A percentile compares a stretch with the other conserved stretches of the same genome.
Evolutionary conservation across 2,797 vertebrate species (phyloP).

Genomic region (Cryptoblepharus egeriae): DNA sequence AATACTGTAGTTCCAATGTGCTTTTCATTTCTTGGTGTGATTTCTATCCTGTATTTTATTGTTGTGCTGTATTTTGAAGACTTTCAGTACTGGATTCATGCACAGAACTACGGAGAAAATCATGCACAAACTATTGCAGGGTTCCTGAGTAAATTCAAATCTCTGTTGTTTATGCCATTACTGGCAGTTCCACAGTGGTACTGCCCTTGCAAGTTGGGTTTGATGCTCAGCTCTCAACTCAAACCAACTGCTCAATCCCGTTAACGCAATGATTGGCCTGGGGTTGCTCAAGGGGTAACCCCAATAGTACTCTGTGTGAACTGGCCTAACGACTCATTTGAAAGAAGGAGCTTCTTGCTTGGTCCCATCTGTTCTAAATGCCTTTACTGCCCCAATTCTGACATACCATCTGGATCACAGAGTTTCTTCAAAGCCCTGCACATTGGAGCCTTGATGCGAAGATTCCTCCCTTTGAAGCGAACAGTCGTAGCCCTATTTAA

Average conservation of each 20-base stretch:
- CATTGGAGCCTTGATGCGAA: slow-evolving; percentile 98
- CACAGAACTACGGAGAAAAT: no score
- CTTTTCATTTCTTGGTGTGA: no score
- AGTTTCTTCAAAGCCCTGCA: slow-evolving; percentile 97
- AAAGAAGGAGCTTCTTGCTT: not conserved
- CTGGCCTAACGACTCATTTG: no score
- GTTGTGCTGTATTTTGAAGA: no score
- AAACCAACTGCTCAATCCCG: no score
- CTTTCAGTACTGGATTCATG: no score
- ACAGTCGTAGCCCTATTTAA: slow-evolving; percentile 91
- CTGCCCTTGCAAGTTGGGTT: not conserved
- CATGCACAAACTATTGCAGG: not conserved
- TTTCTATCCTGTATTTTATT: no score
- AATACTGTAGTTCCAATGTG: no score
- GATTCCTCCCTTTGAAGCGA: slow-evolving; percentile 96
- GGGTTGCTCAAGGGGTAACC: not conserved
- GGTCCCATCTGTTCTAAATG: slow-evolving; percentile 5
- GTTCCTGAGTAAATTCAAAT: not conserved
- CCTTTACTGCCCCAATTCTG: not conserved
- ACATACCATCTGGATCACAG: slow-evolving; percentile 95
- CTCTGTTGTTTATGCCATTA: not conserved
- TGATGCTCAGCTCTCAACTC: not conserved
- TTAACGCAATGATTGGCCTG: no score
- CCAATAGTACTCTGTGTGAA: not conserved
- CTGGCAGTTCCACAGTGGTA: not conserved